Percentiles rank a stretch among this genome's conserved stretches.
These are phyloP conservation scores for Sisyra nigra DNA, from an alignment of 2,888 invertebrate species.

Conservation along the genomic window DNA sequence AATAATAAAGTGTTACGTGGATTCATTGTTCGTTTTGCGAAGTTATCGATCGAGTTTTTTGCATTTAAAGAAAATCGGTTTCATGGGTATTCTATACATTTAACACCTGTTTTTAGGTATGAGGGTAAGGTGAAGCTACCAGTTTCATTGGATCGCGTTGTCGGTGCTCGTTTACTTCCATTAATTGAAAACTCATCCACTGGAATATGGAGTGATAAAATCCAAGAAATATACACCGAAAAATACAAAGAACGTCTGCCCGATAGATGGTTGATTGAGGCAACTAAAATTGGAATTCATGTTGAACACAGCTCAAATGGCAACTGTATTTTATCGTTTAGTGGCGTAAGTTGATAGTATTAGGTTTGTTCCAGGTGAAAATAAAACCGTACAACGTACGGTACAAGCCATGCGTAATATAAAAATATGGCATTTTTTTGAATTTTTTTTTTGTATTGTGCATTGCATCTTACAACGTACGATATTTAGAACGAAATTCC, in stretches of 20 bases:
- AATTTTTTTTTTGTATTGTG: too few species aligned
- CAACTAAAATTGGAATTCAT: slow-evolving; percentile 31
- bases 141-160: slow-evolving; percentile 19
- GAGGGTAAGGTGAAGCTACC: slow-evolving; percentile 11
- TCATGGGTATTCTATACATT: too few species aligned
- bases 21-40: too few species aligned
- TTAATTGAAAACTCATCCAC: slow-evolving; percentile 32
- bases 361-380: too few species aligned
- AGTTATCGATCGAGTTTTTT: too few species aligned
- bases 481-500: neutral
- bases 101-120: slow-evolving; percentile 4
- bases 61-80: too few species aligned
- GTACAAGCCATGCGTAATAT: too few species aligned
- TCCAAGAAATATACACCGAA: slow-evolving; percentile 38
- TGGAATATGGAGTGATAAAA: slow-evolving; percentile 40
- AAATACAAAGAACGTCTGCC: slow-evolving; percentile 44
- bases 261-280: slow-evolving; percentile 38
- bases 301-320: slow-evolving; percentile 34
- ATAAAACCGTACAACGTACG: too few species aligned
- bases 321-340: slow-evolving; percentile 5
- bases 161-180: slow-evolving; percentile 20
- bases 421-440: neutral
- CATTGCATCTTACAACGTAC: neutral
- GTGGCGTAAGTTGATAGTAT: neutral
- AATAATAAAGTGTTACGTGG: too few species aligned